Evolutionary conservation across 2,797 vertebrate genomes (phyloP).

Genomic region (Heterohyrax brucei): DNA sequence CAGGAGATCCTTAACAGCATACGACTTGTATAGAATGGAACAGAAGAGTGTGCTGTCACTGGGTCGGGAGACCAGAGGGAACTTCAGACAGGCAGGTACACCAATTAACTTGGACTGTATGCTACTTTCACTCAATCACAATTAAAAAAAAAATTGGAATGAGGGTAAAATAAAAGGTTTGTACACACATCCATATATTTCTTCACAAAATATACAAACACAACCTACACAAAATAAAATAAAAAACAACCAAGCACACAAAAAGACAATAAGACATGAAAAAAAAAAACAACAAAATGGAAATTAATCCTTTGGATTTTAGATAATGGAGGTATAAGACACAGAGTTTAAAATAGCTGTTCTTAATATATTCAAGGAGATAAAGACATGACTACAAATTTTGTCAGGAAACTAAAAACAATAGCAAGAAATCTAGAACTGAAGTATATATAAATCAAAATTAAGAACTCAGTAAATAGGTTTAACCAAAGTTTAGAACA

Average conservation of each 20-base stretch:
- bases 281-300: not conserved
- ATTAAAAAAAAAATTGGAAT: too few species aligned
- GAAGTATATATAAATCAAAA: constrained; percentile 49
- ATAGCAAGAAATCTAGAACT: constrained; percentile 33
- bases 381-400: constrained; percentile 4
- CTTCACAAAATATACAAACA: too few species aligned
- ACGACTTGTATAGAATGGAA: too few species aligned
- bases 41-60: too few species aligned
- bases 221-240: too few species aligned
- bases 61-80: too few species aligned
- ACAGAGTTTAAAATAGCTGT: constrained; percentile 20
- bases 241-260: not conserved
- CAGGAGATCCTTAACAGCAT: too few species aligned
- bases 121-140: too few species aligned
- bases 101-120: too few species aligned
- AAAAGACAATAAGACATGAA: not conserved
- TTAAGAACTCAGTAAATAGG: not conserved
- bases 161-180: too few species aligned
- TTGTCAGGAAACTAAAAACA: not conserved
- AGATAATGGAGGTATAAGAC: constrained; percentile 14
- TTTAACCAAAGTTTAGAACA: constrained; percentile 9
- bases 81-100: too few species aligned
- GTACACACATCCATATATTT: too few species aligned
- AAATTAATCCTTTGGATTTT: not conserved
- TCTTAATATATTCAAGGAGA: not conserved